These are phyloP conservation scores for Ormyrus thymus DNA, from an alignment of 2,888 invertebrate species.

Conservation along the genomic window DNA sequence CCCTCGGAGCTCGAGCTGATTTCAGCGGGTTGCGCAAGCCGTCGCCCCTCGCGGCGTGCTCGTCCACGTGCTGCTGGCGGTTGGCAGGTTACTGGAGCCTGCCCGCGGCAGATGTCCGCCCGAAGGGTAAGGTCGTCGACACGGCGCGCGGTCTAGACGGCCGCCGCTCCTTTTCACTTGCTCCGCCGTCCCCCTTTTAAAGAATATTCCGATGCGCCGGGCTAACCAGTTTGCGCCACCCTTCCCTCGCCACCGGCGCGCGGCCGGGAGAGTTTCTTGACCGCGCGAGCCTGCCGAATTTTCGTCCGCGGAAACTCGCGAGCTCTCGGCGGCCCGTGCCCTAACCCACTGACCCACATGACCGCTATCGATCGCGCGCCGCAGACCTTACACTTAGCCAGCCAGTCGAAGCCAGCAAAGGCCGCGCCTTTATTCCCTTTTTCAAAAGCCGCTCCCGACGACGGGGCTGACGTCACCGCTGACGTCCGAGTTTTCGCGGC, in stretches of 20 bases:
- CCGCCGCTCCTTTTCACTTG: no score
- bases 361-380: constrained; percentile 44
- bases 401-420: neutral
- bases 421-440: neutral
- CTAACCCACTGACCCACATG: constrained; percentile 69
- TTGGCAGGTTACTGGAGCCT: no score
- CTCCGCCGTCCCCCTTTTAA: no score
- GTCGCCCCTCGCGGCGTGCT: neutral
- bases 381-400: constrained; percentile 26
- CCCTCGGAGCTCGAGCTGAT: constrained; percentile 35
- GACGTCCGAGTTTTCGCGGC: no score
- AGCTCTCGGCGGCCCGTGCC: constrained; percentile 53
- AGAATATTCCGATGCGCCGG: neutral
- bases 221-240: constrained; percentile 17
- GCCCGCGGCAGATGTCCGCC: no score
- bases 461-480: no score
- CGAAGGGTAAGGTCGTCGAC: no score
- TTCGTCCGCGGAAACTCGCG: constrained; percentile 59
- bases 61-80: no score
- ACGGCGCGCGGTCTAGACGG: no score
- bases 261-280: neutral
- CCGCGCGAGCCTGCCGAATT: constrained; percentile 37
- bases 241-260: neutral
- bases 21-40: constrained; percentile 60
- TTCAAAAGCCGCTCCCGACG: neutral